A percentile compares a stretch with the other conserved stretches of the same genome.
Conservation (phyloP, 2,888 invertebrate genomes). For the Phengaris alcon region DNA sequence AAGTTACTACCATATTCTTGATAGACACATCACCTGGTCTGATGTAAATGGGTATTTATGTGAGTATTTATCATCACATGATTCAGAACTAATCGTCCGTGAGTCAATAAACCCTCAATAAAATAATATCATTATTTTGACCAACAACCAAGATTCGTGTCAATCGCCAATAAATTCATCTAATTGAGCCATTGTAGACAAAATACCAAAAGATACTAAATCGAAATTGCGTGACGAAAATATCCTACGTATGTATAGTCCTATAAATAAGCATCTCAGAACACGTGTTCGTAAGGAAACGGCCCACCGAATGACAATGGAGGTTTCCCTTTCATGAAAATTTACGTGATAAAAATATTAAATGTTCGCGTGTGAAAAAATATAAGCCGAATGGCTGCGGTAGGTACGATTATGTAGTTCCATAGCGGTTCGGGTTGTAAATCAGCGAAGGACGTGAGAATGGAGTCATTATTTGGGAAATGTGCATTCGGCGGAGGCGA, state of each 20-base stretch:
- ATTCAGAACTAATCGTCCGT: not conserved
- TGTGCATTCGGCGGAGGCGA: conserved; percentile 42
- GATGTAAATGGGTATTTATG: not conserved
- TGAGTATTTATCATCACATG: not conserved
- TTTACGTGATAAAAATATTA: conserved; percentile 78
- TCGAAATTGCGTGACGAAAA: conserved; percentile 74
- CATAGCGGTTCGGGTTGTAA: conserved; percentile 66
- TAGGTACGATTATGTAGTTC: conserved; percentile 73
- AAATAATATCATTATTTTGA: conserved; percentile 5
- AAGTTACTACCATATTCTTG: not conserved
- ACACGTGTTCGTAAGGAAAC: conserved; percentile 77
- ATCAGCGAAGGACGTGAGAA: conserved; percentile 71
- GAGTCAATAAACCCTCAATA: conserved; percentile 40
- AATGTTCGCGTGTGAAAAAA: conserved; percentile 75
- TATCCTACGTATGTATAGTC: conserved; percentile 50
- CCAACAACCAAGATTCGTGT: conserved; percentile 50
- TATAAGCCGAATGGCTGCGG: conserved; percentile 74
- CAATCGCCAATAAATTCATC: conserved; percentile 54
- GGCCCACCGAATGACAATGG: conserved; percentile 71
- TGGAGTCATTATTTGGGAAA: conserved; percentile 70
- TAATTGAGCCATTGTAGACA: conserved; percentile 57
- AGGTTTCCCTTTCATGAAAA: conserved; percentile 78
- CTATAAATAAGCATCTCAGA: conserved; percentile 54
- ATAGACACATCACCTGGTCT: not conserved
- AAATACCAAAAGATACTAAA: conserved; percentile 54